Percentiles rank a stretch among this genome's conserved stretches.
These are phyloP conservation scores for Spodoptera picta DNA, from an alignment of 2,888 invertebrate genomes.

Conservation along the genomic window DNA sequence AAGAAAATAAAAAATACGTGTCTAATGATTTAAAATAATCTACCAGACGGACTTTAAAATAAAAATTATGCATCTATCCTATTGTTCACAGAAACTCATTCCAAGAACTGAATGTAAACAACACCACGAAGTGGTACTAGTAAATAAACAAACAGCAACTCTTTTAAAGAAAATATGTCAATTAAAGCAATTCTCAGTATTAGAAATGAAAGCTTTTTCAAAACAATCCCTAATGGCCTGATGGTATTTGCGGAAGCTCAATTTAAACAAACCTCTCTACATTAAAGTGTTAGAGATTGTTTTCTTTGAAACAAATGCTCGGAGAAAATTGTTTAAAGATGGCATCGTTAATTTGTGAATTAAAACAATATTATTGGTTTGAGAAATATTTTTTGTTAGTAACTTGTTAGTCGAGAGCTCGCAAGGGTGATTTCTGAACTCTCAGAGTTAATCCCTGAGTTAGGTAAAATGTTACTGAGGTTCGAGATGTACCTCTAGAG, in stretches of 20 bases:
- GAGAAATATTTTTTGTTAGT: too few relatives aligned
- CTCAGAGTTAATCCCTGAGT: too few relatives aligned
- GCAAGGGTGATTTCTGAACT: too few relatives aligned
- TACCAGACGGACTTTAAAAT: too few relatives aligned
- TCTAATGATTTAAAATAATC: too few relatives aligned
- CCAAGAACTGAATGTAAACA: not conserved
- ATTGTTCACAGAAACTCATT: too few relatives aligned
- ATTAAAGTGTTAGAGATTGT: conserved; percentile 26
- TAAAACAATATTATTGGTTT: too few relatives aligned
- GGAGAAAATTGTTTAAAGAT: conserved; percentile 9
- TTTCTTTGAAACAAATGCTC: conserved; percentile 36
- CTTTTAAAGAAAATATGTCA: conserved; percentile 11
- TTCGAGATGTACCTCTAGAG: too few relatives aligned
- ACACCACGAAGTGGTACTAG: not conserved
- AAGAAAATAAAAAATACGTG: too few relatives aligned
- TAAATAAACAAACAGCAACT: conserved; percentile 17
- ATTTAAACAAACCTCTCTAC: conserved; percentile 22
- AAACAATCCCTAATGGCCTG: conserved; percentile 43
- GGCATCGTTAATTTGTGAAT: conserved; percentile 2
- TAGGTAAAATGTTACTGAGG: too few relatives aligned
- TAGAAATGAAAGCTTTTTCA: conserved; percentile 29
- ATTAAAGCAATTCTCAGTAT: conserved; percentile 33
- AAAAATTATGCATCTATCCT: too few relatives aligned
- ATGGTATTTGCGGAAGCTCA: conserved; percentile 29
- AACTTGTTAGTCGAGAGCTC: too few relatives aligned